Evolutionary conservation across 2,888 invertebrate genomes (phyloP), one percentile per base, ranked within the genome.

Genomic region (Volucella inanis): DNA sequence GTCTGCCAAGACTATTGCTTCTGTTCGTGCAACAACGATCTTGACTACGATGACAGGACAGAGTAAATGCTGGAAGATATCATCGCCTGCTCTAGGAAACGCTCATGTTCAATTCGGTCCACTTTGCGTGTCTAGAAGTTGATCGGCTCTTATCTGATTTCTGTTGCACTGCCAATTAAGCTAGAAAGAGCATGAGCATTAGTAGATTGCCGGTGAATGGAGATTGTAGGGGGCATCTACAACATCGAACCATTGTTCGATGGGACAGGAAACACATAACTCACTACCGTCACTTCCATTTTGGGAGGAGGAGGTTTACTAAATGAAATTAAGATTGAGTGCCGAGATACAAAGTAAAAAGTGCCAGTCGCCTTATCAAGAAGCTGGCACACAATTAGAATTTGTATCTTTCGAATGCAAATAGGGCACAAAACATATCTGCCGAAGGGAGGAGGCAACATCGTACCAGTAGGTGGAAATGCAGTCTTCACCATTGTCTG

Each of bases 131-230:
- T 54, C 43, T 70, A 77, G 49, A 61, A 31, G 6, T 31, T 74
- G 78, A 68, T 57, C 55, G 45, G 45, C 54, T 78, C 45, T 83
- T 83, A 83, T 83, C 83, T 68, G 83, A 83, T 83, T 59, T 18
- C 55, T 70, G 74, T 78, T 74, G 11, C 52, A 10, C 55, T 78
- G 78, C 78, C 83, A 83, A 83, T 83, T 83, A 78, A 83, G 74
- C 68, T 43, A 61, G 68, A 64, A 68, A 50, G 38, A 68, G 41
- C 54, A 78, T 72, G 65, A 74, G 70, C 81, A 81, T 81, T 59
- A 71, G 76, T 41, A 57, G 78, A 78, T 72, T 71, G 43, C 78
- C 45, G 18, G 41, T 45, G 79, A 72, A 59, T 54, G 22, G 52
- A 31, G 22, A 38, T 31, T 75, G 62, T 64, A 15, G 55, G 41